Conservation (phyloP, 2,797 vertebrate species). For the Clarias platycephalus region DNA sequence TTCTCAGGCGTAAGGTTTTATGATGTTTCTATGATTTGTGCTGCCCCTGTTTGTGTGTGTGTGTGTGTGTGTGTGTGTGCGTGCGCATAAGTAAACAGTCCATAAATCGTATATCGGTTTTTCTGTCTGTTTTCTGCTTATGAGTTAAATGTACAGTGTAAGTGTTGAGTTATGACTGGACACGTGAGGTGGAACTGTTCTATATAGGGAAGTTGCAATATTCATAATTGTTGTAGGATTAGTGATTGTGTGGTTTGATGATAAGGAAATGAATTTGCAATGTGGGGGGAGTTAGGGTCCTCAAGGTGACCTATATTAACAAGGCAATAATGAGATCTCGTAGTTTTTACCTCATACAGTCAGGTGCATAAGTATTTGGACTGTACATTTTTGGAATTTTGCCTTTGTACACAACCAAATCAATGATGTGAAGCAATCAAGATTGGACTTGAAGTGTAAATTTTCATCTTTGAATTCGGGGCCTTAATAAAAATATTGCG, state of each 20-base stretch:
- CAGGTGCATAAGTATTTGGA: too few relatives aligned
- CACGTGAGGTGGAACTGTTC: constrained; percentile 11
- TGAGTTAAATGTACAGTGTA: not conserved
- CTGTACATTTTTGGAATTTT: too few relatives aligned
- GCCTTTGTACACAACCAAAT: too few relatives aligned
- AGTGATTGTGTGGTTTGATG: constrained; percentile 25
- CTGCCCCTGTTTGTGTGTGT: not conserved
- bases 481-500: too few relatives aligned
- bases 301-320: not conserved
- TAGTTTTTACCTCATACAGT: too few relatives aligned
- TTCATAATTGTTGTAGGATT: constrained; percentile 29
- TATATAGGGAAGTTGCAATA: not conserved
- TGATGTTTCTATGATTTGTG: not conserved
- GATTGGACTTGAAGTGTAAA: too few relatives aligned
- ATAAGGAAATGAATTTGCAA: constrained; percentile 43
- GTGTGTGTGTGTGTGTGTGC: not conserved
- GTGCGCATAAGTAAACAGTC: not conserved
- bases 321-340: too few relatives aligned
- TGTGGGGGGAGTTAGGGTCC: constrained; percentile 1
- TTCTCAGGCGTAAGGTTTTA: not conserved
- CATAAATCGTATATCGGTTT: not conserved
- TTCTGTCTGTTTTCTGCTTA: not conserved
- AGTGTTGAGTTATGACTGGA: not conserved
- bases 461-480: too few relatives aligned
- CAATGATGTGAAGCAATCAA: too few relatives aligned